Evolutionary conservation across 2,797 vertebrate species (phyloP), one percentile per base, ranked within the genome.

Genomic region (Ispidina picta): DNA sequence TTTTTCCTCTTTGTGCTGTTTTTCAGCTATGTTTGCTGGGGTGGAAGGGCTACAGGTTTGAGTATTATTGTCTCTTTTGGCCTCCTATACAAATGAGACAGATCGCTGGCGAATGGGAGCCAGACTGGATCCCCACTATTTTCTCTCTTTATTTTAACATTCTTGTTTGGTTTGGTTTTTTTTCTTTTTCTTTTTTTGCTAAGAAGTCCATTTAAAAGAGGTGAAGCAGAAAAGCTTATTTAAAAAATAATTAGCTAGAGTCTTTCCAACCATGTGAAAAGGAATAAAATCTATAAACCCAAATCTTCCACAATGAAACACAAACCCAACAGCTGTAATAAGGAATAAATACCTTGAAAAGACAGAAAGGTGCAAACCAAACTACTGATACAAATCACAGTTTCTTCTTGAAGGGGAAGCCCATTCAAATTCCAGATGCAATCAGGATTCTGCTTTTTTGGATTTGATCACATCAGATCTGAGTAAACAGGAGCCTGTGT

Each of bases 211-310:
- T 89, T 88, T 73, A 71, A 71, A 86, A 39, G 56, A 92, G 11
- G 5, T 80, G 64, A 93, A 92, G 89, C 54, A 65, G 86, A 92
- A 94, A 94, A 92, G 21, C 88, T 90, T 65, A 65, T 94, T 94
- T 68, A 56, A 88, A 74, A 89, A 90, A 62, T 77, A 92, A 94
- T 91, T 91, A 89, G 23, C 49, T 54, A 33, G 17, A 78, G 35
- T 4, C 18, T 84, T 79, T 77, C 11, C 49, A 88, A 31, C 35
- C 25, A 5, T 20, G 23, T 64, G 25, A 73, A 86, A 64, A 91
- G n/a, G 18, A 86, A 58, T 7, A 56, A 86, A 86, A 70, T 48
- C 21, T 37, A 62, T 86, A 83, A 25, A 1, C 19, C 18, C 60
- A 13, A 46, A 28, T 78, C 52, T 68, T 69, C 22, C 69, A 31